Evolutionary conservation across 2,797 vertebrate species (phyloP).

Genomic region (Sebastes vulpes): DNA sequence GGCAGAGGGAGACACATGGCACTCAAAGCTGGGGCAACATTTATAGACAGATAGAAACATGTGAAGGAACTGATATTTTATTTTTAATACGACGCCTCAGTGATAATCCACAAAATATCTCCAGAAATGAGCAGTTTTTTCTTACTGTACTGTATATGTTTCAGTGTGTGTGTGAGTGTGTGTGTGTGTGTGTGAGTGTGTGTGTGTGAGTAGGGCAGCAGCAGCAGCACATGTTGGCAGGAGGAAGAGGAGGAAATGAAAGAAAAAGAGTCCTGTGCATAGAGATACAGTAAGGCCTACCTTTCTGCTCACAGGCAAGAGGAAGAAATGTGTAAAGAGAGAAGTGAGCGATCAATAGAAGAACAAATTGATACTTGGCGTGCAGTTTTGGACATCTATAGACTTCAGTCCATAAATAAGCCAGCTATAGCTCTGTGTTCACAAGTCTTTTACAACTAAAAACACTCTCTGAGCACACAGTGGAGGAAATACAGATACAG

Average conservation of each 20-base stretch:
- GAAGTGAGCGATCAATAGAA: constrained; percentile 44
- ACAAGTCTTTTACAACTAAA: constrained; percentile 69
- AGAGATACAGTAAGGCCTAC: constrained; percentile 67
- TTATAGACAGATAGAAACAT: constrained; percentile 55
- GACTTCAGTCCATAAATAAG: constrained; percentile 19
- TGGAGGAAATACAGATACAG: constrained; percentile 54
- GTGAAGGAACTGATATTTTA: constrained; percentile 18
- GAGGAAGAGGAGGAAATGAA: constrained; percentile 80
- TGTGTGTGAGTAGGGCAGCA: constrained; percentile 44
- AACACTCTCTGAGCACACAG: constrained; percentile 11
- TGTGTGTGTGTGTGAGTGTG: constrained; percentile 5
- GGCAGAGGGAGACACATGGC: constrained; percentile 75
- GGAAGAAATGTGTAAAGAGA: constrained; percentile 40
- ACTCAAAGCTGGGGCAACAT: constrained; percentile 63
- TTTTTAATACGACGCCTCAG: neutral
- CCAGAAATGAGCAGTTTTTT: constrained; percentile 12
- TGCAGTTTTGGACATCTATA: constrained; percentile 44
- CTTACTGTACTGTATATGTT: constrained; percentile 33
- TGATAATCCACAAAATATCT: constrained; percentile 45
- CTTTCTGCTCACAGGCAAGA: constrained; percentile 47
- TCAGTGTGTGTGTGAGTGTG: constrained; percentile 1
- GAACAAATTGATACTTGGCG: constrained; percentile 47
- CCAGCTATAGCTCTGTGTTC: constrained; percentile 18
- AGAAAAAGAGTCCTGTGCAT: constrained; percentile 74
- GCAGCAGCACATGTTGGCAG: constrained; percentile 79